A percentile compares a stretch with the other conserved stretches of the same genome.
Conservation (phyloP, 2,113 vertebrate genomes). For the Rafetus swinhoei region DNA sequence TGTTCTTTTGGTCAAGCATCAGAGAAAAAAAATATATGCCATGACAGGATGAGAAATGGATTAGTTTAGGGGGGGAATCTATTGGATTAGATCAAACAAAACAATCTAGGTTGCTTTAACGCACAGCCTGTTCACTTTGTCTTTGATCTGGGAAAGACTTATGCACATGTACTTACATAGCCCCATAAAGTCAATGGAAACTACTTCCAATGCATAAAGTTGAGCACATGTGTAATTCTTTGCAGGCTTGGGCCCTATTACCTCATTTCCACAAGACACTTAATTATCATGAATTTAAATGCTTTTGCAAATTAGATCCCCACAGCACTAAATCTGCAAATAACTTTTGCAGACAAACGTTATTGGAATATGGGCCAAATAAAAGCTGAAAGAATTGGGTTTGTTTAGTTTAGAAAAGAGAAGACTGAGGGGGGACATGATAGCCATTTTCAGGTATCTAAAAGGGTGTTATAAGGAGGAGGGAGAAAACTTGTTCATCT, state of each 20-base stretch:
- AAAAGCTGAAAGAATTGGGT: neutral
- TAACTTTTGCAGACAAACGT: neutral
- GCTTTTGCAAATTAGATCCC: neutral
- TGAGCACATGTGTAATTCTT: neutral
- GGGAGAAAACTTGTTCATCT: no score
- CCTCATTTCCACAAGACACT: neutral
- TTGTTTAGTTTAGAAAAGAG: no score
- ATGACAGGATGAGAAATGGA: conserved; percentile 25
- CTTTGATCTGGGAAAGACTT: neutral
- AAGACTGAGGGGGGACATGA: no score
- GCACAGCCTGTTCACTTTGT: neutral
- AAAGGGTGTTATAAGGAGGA: no score
- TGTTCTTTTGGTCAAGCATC: conserved; percentile 66
- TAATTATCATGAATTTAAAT: fast-evolving
- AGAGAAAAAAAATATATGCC: conserved; percentile 37
- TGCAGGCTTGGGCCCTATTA: neutral
- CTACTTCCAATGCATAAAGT: neutral
- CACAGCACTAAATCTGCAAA: neutral
- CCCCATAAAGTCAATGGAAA: no score
- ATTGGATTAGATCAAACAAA: neutral
- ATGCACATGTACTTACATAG: neutral
- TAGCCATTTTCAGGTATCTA: no score
- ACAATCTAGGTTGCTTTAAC: neutral
- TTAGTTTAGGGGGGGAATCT: neutral
- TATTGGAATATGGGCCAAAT: neutral